Base-by-base conservation (phyloP, 2,113 vertebrate species). In the Forbesichthys papilliferus region DNA sequence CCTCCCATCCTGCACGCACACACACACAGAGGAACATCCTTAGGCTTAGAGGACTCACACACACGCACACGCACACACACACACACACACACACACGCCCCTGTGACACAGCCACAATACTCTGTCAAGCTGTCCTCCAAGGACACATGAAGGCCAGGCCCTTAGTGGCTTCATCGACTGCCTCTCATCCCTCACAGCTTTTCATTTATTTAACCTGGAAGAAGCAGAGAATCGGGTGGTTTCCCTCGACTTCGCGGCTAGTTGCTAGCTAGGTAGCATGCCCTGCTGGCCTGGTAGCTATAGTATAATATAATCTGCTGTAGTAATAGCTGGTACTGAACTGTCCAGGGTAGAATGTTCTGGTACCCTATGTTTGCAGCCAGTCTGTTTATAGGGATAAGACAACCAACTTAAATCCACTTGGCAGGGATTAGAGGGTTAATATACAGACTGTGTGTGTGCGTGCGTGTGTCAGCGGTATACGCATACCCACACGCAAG, bases 81-180 rank as follows among this genome's bases (percentile, higher is more conserved):
- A n/a, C 11, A 60, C 63, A 46, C 66, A 63, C 62, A 48, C 56
- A 42, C 72, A 53, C 64, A 3, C 71, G 59, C 71, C 66, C 48
- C 59, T 55, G 64, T 76, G 76, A 93, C 94, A 94, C 95, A 93
- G 82, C 63, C 55, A 58, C 75, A 66, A 59, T 62, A 48, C 74
- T 88, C 79, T 70, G 58, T 84, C 74, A 71, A 74, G 66, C 68
- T 80, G 81, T 88, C 78, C 80, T 85, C 84, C 84, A 92, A 92
- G 90, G 92, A 91, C 90, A 78, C 79, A 74, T 86, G 80, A 88
- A 93, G 88, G 88, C 90, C 86, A 78, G 72, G 61, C 62, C 74
- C 71, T 77, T 71, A 62, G 83, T 62, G 79, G 79, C 84, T 87
- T 86, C 77, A 90, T 88, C 78, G 84, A 87, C 83, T 75, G 74